Conservation (phyloP, 2,113 vertebrate genomes). For the Tursiops truncatus region DNA sequence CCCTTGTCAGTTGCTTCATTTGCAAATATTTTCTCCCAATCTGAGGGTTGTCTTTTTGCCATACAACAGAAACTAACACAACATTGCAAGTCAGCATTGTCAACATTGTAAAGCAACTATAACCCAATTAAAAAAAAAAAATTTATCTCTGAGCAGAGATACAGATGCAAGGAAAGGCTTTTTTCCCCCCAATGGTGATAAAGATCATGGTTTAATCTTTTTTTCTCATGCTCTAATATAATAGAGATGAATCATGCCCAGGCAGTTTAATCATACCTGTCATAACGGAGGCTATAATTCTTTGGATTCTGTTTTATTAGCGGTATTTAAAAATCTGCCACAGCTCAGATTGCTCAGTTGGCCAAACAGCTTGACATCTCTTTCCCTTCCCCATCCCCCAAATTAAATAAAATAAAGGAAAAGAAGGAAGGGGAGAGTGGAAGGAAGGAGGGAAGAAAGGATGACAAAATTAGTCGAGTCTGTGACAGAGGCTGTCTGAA, state of each 20-base stretch:
- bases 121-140: not conserved
- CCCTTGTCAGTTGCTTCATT: too few relatives aligned
- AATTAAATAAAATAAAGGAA: not conserved
- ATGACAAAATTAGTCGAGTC: not conserved
- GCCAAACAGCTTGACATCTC: not conserved
- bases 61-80: too few relatives aligned
- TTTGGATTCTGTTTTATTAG: slow-evolving; percentile 52
- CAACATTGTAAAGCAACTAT: too few relatives aligned
- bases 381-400: not conserved
- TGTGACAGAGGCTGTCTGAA: not conserved
- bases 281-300: not conserved
- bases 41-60: too few relatives aligned
- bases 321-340: not conserved
- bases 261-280: slow-evolving; percentile 20
- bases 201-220: slow-evolving; percentile 41
- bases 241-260: not conserved
- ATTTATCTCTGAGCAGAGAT: not conserved
- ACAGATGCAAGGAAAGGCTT: not conserved
- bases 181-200: not conserved
- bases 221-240: not conserved
- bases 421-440: not conserved
- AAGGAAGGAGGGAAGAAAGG: not conserved
- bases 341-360: not conserved
- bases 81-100: too few relatives aligned
- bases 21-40: too few relatives aligned